A percentile compares a stretch with the other conserved stretches of the same genome.
These are phyloP conservation scores for Acanthurus tractus DNA, from an alignment of 2,797 vertebrate genomes.

Conservation along the genomic window DNA sequence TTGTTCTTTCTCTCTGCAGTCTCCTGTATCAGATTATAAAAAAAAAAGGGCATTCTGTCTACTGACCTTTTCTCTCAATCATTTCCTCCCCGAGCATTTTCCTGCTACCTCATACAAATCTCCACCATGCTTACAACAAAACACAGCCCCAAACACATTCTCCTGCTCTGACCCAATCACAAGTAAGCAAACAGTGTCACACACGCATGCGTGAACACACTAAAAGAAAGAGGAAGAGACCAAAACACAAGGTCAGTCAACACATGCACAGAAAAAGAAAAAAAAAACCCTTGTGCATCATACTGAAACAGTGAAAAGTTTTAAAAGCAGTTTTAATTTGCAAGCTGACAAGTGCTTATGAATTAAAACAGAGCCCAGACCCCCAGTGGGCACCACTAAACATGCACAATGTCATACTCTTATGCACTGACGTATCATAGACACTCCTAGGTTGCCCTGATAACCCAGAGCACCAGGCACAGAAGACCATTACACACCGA, in stretches of 20 bases:
- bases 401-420: constrained; percentile 49
- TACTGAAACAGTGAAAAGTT: constrained; percentile 17
- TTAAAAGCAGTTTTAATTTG: constrained; percentile 26
- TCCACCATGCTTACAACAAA: constrained; percentile 36
- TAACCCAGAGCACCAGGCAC: constrained; percentile 59
- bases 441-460: constrained; percentile 53
- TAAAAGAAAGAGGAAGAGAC: constrained; percentile 36
- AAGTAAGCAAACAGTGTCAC: constrained; percentile 27
- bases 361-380: constrained; percentile 57
- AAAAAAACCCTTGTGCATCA: not conserved
- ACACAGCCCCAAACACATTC: constrained; percentile 26
- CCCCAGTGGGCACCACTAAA: constrained; percentile 40
- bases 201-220: constrained; percentile 10
- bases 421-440: constrained; percentile 45
- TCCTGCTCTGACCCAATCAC: constrained; percentile 5
- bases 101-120: constrained; percentile 49
- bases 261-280: not conserved
- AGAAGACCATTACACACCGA: constrained; percentile 60
- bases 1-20: constrained; percentile 34
- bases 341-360: constrained; percentile 30
- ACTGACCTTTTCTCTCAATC: constrained; percentile 81
- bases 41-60: constrained; percentile 76
- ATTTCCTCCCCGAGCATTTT: constrained; percentile 70
- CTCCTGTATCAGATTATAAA: constrained; percentile 63
- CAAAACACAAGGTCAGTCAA: constrained; percentile 45